Evolutionary conservation across 2,113 vertebrate genomes (phyloP).

Genomic region (Cricetomys ansorgei): DNA sequence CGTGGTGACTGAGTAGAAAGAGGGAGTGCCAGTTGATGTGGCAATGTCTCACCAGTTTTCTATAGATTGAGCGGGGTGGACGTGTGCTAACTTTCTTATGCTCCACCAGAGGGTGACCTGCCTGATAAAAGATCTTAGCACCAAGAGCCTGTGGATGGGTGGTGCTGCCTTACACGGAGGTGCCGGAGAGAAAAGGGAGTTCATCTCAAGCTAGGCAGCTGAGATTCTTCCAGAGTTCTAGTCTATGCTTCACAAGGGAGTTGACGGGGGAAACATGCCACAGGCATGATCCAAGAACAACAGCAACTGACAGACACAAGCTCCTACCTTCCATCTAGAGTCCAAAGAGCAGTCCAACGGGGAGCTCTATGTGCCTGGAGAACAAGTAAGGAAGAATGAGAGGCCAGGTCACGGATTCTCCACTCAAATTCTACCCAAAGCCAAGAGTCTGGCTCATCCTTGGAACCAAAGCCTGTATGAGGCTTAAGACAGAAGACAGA

Average conservation of each 20-base stretch:
- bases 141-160: not conserved
- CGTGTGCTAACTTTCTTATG: not conserved
- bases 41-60: not conserved
- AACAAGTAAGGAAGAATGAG: accelerated
- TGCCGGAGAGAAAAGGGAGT: not conserved
- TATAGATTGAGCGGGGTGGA: not conserved
- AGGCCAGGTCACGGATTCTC: accelerated
- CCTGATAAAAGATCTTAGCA: not conserved
- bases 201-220: not conserved
- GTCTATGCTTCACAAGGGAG: accelerated
- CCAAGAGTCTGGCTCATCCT: accelerated
- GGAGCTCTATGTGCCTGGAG: accelerated
- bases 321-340: accelerated
- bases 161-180: not conserved
- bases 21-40: not conserved
- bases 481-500: not conserved
- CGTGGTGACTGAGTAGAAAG: not conserved
- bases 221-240: not conserved
- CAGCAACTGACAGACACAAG: not conserved
- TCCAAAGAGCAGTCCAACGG: accelerated
- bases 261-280: accelerated
- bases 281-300: not conserved
- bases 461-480: accelerated
- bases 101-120: no score
- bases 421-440: accelerated